Percentiles rank a stretch among this genome's conserved stretches.
These are phyloP conservation scores for Drosophila cyrtoloma DNA, from an alignment of 2,888 invertebrate genomes.

Conservation along the genomic window DNA sequence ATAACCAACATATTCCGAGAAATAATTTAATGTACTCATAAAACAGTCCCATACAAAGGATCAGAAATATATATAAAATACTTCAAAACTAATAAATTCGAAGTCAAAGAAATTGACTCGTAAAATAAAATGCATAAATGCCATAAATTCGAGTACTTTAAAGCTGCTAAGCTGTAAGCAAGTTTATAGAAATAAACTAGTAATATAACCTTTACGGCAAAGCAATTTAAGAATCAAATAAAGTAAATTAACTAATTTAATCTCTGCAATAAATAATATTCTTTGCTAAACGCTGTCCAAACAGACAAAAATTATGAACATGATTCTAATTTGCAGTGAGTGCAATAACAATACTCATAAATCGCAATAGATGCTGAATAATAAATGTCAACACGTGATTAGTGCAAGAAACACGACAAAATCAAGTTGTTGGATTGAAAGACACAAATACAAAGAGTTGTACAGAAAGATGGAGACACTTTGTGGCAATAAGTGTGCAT, in stretches of 20 bases:
- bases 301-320: conserved; percentile 18
- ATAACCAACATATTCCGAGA: no score
- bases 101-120: no score
- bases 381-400: conserved; percentile 49
- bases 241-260: background rate
- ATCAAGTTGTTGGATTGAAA: conserved; percentile 35
- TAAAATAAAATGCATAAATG: no score
- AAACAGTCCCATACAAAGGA: no score
- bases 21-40: no score
- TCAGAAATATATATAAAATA: no score
- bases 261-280: background rate
- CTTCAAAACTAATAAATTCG: no score
- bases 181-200: no score
- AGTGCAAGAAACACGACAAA: conserved; percentile 20
- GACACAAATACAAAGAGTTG: conserved; percentile 4
- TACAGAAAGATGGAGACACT: background rate
- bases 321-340: conserved; percentile 6
- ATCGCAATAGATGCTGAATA: conserved; percentile 23
- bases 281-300: conserved; percentile 8
- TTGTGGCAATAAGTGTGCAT: conserved; percentile 36
- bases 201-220: background rate
- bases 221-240: background rate
- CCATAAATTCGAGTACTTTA: background rate
- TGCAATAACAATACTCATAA: conserved; percentile 27
- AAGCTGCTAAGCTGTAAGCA: background rate